Percentiles rank a stretch among this genome's conserved stretches.
Evolutionary conservation across 2,113 vertebrate genomes (phyloP).

Genomic region (Chamaetylas fuelleborni): DNA sequence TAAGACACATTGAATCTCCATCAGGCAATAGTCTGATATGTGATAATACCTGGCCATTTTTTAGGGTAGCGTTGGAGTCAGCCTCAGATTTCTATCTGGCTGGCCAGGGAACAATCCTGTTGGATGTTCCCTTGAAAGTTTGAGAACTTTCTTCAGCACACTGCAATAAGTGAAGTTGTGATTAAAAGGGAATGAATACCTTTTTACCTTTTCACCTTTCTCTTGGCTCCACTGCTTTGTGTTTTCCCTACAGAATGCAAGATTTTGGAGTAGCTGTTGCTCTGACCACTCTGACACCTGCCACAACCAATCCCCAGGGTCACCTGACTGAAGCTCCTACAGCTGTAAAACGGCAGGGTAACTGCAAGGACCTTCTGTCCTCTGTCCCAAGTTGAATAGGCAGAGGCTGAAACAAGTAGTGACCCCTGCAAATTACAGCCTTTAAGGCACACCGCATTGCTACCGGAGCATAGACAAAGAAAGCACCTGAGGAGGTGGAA

Average conservation of each 20-base stretch:
- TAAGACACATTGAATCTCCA: background rate
- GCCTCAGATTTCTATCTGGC: background rate
- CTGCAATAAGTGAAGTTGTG: background rate
- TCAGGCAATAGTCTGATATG: fast-evolving
- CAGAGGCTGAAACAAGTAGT: background rate
- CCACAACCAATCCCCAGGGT: background rate
- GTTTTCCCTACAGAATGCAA: background rate
- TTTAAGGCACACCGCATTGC: background rate
- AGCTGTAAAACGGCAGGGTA: background rate
- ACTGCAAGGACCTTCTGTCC: background rate
- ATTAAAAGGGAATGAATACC: background rate
- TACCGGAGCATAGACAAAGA: fast-evolving
- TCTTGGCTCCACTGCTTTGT: background rate
- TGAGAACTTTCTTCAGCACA: background rate
- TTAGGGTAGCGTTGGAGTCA: background rate
- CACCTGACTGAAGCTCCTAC: background rate
- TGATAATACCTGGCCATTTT: background rate
- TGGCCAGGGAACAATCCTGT: background rate
- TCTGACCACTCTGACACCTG: background rate
- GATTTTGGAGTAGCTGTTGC: background rate
- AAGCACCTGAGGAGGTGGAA: background rate
- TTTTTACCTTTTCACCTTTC: background rate
- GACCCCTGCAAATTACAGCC: background rate
- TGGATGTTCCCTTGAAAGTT: background rate
- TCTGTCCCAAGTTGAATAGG: background rate